Evolutionary conservation across 2,797 vertebrate species (phyloP), one percentile per base, ranked within the genome.

Genomic region (Myotis pilosus): DNA sequence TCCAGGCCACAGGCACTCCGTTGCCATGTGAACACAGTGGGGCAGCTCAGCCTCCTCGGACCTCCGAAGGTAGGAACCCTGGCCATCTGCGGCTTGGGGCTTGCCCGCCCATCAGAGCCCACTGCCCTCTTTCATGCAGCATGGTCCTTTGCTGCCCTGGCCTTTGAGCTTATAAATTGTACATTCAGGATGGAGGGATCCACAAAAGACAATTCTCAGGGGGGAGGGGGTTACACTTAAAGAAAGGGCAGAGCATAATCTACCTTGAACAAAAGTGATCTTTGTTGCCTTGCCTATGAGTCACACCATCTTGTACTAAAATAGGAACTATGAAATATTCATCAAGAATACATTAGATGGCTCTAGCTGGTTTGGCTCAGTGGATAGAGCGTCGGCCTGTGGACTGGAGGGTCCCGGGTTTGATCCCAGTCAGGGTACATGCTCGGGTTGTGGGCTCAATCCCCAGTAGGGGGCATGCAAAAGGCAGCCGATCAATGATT

Each of bases 151-250:
- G 41, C 51, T 92, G 66, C 10, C 49, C n/a, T 22, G 28, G 44
- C n/a, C 55, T 95, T 22, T 78, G 74, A 87, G n/a, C 20, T 93
- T 68, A 93, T 8, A 74, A 71, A 94, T 16, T 64, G 13, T 25
- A 62, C 6, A 38, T 74, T 91, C 33, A 62, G 55, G 41, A 83
- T 22, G 47, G 38, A 95, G 8, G 15, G n/a, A 88, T n/a, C 28
- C 51, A 94, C 2, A 30, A 82, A 75, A 87, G 36, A 87, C 49
- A 75, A 90, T 44, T 47, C 51, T 33, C 11, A 2, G 28, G 6
- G 28, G 16, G 2, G 0, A 1, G 36, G 55, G 55, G 6, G 82
- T 68, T 68, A 64, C 8, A 92, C 2, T 88, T 20, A 47, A 47
- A 92, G 13, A 82, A 90, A 92, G 13, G 23, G 53, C 2, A n/a